Percentiles rank a stretch among this genome's conserved stretches.
phyloP scores from a whole-genome alignment of 1,140 invertebrate species.

The Aphis craccivora region DNA sequence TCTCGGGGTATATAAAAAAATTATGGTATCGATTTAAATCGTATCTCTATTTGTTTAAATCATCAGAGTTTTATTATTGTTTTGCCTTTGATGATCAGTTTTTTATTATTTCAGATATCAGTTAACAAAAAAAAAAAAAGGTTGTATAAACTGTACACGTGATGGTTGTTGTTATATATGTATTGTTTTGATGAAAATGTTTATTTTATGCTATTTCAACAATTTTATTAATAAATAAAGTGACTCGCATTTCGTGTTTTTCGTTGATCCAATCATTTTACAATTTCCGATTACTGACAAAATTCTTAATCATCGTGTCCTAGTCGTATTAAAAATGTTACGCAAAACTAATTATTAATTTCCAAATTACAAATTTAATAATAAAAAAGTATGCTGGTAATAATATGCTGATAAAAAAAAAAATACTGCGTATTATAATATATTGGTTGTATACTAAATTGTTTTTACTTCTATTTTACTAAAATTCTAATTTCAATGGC shows the following conservation, averaged over 20 bases:
- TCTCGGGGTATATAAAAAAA: background rate
- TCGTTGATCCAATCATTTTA: constrained; percentile 21
- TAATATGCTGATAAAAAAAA: background rate
- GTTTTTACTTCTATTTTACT: background rate
- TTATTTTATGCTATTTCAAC: constrained; percentile 28
- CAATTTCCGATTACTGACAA: constrained; percentile 24
- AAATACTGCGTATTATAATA: background rate
- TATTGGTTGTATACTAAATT: background rate
- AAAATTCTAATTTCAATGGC: background rate
- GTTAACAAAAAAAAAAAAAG: background rate
- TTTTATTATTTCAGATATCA: background rate
- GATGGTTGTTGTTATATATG: background rate
- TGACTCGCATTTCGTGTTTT: background rate
- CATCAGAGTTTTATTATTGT: background rate
- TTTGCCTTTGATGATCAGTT: background rate
- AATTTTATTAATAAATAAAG: constrained; percentile 2
- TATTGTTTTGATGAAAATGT: constrained; percentile 19
- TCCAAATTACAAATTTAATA: background rate
- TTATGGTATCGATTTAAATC: background rate
- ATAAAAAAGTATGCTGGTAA: background rate
- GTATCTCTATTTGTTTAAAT: background rate
- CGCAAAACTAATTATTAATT: background rate
- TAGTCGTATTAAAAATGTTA: background rate
- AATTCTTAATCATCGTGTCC: background rate
- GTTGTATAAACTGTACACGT: background rate